Evolutionary conservation across 2,797 vertebrate genomes (phyloP).

Genomic region (Malurus leucopterus): DNA sequence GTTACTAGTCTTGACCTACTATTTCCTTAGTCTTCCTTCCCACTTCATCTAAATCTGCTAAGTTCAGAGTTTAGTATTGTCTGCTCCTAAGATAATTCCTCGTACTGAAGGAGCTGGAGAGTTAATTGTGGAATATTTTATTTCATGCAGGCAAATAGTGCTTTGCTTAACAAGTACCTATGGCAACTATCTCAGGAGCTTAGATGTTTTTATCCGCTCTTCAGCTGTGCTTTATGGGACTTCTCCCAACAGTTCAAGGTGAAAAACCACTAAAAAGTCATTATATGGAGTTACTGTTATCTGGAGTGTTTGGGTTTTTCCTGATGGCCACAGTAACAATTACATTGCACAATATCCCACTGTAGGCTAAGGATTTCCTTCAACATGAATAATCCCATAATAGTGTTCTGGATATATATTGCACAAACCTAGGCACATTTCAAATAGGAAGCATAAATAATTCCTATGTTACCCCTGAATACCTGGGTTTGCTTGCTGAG

Average conservation of each 20-base stretch:
- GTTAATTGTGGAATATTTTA: neutral
- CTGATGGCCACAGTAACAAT: neutral
- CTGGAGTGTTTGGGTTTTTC: neutral
- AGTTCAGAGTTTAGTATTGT: neutral
- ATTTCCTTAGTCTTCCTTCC: neutral
- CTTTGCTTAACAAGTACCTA: neutral
- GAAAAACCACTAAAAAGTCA: neutral
- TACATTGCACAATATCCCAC: neutral
- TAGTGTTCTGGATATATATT: neutral
- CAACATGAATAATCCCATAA: neutral
- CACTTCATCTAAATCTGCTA: neutral
- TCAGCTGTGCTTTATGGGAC: neutral
- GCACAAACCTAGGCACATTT: neutral
- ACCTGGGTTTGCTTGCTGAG: neutral
- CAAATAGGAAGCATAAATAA: neutral
- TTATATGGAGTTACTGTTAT: neutral
- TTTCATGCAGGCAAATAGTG: neutral
- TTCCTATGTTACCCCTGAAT: neutral
- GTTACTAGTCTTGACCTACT: neutral
- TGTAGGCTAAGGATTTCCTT: neutral
- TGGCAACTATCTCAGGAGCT: neutral
- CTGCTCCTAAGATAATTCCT: neutral
- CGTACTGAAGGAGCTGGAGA: neutral
- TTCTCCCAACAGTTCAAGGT: neutral
- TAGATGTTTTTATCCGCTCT: neutral